A percentile compares a stretch with the other conserved stretches of the same genome.
Conservation (phyloP, 2,113 vertebrate species). For the Malurus cyaneus region DNA sequence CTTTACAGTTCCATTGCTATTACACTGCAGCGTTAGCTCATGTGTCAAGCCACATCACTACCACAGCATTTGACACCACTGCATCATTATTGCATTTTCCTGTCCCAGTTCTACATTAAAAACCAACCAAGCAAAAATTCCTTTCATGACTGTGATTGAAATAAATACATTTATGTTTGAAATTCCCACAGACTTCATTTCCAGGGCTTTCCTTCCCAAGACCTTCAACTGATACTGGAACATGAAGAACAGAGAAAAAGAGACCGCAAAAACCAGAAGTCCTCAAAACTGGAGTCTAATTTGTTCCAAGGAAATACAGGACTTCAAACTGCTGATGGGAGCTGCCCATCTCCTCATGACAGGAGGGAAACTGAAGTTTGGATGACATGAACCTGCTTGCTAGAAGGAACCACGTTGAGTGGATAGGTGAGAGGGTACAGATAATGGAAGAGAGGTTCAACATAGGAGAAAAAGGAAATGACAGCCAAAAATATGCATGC, state of each 20-base stretch:
- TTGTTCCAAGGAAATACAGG: neutral
- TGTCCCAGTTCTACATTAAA: neutral
- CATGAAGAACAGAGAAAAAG: neutral
- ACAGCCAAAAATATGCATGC: neutral
- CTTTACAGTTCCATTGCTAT: neutral
- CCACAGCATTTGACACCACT: neutral
- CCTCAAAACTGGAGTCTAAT: neutral
- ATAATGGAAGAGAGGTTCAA: neutral
- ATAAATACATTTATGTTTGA: neutral
- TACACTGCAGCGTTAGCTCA: neutral
- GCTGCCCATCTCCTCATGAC: neutral
- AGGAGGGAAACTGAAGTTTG: neutral
- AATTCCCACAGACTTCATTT: neutral
- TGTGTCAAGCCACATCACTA: neutral
- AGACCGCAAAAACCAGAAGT: neutral
- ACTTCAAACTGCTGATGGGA: neutral
- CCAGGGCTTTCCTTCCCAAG: neutral
- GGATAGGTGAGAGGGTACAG: neutral
- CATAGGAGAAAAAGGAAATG: neutral
- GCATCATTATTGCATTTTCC: neutral
- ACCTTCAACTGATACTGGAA: neutral
- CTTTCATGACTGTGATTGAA: neutral
- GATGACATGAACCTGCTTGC: neutral
- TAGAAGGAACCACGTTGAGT: neutral
- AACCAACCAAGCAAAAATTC: neutral